Percentiles rank a stretch among this genome's conserved stretches.
Conservation (phyloP, 37 sponge, comb jelly and placozoan genomes). For the Ephydatia muelleri region DNA sequence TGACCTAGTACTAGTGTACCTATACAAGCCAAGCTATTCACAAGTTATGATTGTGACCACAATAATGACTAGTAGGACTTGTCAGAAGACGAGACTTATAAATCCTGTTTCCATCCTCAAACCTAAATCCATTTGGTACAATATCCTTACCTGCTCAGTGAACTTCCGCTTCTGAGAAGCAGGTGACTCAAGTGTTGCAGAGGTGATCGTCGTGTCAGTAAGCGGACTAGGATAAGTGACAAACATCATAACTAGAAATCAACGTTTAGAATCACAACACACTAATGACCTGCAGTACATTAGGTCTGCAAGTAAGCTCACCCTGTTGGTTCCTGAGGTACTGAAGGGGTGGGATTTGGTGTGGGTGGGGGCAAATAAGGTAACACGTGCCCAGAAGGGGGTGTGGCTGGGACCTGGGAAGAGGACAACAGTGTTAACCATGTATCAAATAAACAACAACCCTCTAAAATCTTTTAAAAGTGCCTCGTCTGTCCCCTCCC, state of each 20-base stretch:
- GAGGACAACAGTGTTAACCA: not conserved
- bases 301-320: not conserved
- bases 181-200: not conserved
- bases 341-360: not conserved
- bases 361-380: not conserved
- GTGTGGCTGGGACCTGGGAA: not conserved
- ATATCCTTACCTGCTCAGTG: not conserved
- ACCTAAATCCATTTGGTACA: not conserved
- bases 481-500: too few species aligned
- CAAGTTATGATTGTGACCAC: too few species aligned
- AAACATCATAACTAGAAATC: not conserved
- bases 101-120: too few species aligned
- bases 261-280: too few species aligned
- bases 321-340: not conserved
- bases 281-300: not conserved
- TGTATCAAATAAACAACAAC: too few species aligned
- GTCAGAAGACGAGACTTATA: too few species aligned
- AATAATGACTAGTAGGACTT: too few species aligned
- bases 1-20: too few species aligned
- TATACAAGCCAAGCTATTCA: too few species aligned
- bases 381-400: not conserved
- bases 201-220: not conserved
- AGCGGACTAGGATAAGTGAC: not conserved
- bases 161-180: not conserved
- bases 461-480: too few species aligned